A percentile compares a stretch with the other conserved stretches of the same genome.
phyloP scores from a whole-genome alignment of 2,888 invertebrate genomes.

The Cylloceria caligata region DNA sequence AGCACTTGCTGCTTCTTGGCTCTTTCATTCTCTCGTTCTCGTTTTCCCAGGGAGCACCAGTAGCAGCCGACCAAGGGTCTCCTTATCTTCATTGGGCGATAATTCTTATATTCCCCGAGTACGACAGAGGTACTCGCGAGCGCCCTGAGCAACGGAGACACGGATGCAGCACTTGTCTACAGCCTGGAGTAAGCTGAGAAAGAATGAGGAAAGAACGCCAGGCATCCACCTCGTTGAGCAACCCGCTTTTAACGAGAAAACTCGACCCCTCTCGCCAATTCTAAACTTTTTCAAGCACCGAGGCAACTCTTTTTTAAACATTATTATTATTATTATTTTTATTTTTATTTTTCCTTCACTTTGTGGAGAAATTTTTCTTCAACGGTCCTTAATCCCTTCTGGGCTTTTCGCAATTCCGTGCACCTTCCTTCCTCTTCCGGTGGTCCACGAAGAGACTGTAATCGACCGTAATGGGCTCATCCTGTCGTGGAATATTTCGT shows the following conservation, averaged over 20 bases:
- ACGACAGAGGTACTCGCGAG: conserved; percentile 8
- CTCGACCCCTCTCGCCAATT: conserved; percentile 61
- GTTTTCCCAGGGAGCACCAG: conserved; percentile 10
- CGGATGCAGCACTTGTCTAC: conserved; percentile 12
- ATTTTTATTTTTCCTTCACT: conserved; percentile 15
- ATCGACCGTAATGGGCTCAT: conserved; percentile 10
- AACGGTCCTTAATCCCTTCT: conserved; percentile 19
- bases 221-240: not conserved
- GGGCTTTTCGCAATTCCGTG: conserved; percentile 19
- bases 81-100: conserved; percentile 68
- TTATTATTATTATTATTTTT: conserved; percentile 10
- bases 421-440: not conserved
- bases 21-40: conserved; percentile 23
- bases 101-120: conserved; percentile 64
- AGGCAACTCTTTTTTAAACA: conserved; percentile 32
- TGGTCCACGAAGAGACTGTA: not conserved
- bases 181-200: conserved; percentile 4
- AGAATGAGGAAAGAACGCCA: not conserved
- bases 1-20: conserved; percentile 12
- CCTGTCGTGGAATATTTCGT: not conserved
- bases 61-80: conserved; percentile 30
- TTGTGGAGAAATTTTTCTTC: conserved; percentile 11
- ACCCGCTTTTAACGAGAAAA: conserved; percentile 67
- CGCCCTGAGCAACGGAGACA: conserved; percentile 28
- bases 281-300: conserved; percentile 65